Base-by-base conservation (phyloP, 1,140 invertebrate genomes). In the Mercenaria mercenaria region DNA sequence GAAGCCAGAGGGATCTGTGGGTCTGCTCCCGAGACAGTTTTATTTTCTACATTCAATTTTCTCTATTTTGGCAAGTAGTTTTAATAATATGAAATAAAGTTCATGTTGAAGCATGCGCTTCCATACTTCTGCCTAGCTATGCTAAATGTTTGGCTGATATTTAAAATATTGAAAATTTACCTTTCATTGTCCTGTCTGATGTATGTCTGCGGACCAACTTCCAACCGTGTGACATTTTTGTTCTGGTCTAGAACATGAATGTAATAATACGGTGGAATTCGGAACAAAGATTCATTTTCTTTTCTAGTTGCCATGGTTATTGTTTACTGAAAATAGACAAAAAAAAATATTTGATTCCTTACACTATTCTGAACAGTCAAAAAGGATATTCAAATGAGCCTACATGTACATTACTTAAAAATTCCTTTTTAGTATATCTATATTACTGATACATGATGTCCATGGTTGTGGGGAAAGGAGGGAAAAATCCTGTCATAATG, bases 221-320 rank as follows among this genome's bases (percentile, higher is more conserved):
- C 96, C 37, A 97, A 91, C 84, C 95, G 92, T 13, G 96, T 97
- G 18, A 96, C 96, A 95, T 97, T 97, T 26, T 95, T 94, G 72
- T 96, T 97, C 92, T 96, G 96, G 92, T 97, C 96, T 32, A 97
- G 91, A 32, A 97, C 96, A 95, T 97, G 96, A 29, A 97, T 91
- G 91, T 96, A 97, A 80, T 94, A 95, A 88, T 96, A 96, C 0
- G 96, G 96, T 32, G 96, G 96, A 76, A 97, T 96, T 13, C 96
- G 90, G 89, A 94, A 96, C n/a, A 96, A 93, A 26, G 95, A 93
- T 56, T 96, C 94, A 39, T 94, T 82, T 4, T 41, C 64, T n/a
- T 85, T 84, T 52, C 83, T 77, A 18, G 89, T 76, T 72, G 72
- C 79, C 89, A 89, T 91, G 59, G 47, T 90, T 50, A 84, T 23